Evolutionary conservation across 53 echinoderm and acorn worm species (phyloP), one percentile per base, ranked within the genome.

Genomic region (Luidia sarsii): DNA sequence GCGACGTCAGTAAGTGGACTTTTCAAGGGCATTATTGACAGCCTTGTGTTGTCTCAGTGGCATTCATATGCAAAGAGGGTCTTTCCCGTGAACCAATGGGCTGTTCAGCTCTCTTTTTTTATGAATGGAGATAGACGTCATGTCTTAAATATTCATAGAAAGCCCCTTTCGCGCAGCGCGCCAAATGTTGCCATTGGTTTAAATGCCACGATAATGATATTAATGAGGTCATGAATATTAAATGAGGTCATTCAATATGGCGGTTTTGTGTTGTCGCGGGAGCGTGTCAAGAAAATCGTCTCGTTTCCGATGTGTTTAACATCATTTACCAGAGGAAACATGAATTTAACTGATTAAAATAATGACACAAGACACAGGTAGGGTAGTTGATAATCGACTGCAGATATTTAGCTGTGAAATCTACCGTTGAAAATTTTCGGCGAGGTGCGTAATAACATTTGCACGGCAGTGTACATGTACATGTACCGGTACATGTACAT

Each of bases 231-330:
- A 67, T 43, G 21, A 67, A 67, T 67, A 67, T 39, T 9, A 43
- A 43, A 67, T 67, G 67, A 67, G 43, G 67, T 39, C 39, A 43
- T 67, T 23, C 67, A 67, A 67, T 9, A 67, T 67, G 67, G 67
- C 24, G 67, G 22, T 67, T 67, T 23, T 24, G 27, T 20, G 27
- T 21, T 21, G 67, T 43, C 3, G 1, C 8, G 23, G 43, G 18
- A 43, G 24, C 22, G 2, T 67, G 39, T 23, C 67, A 29, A 5
- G 21, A 7, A 67, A 22, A 21, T 10, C 10, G 16, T 7, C 33
- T 39, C 23, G 9, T 41, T 7, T 67, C 24, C 39, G 23, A 23
- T 67, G 67, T 30, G 20, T 13, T 31, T 19, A 32, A 67, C 23
- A 25, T 11, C 18, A 25, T 67, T 19, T n/a, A 18, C 16, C 13